phyloP scores from a whole-genome alignment of 1,140 invertebrate genomes.

The Drosophila takahashii region DNA sequence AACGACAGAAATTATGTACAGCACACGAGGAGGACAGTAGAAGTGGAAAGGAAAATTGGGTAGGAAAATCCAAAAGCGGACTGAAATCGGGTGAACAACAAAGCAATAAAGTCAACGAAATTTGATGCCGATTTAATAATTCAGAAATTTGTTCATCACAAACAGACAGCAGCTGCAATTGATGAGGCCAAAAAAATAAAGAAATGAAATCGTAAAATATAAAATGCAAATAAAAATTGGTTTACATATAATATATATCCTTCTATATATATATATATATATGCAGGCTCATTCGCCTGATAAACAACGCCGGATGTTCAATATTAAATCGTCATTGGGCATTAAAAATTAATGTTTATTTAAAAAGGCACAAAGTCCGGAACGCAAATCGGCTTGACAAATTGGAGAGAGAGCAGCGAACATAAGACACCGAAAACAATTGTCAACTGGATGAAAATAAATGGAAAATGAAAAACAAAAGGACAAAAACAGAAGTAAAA shows the following conservation, averaged over 20 bases:
- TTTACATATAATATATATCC: slow-evolving; percentile 36
- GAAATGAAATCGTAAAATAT: slow-evolving; percentile 42
- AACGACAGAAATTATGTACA: slow-evolving; percentile 48
- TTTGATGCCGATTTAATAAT: slow-evolving; percentile 69
- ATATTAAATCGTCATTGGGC: slow-evolving; percentile 54
- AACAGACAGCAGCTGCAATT: slow-evolving; percentile 70
- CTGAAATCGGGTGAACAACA: slow-evolving; percentile 34
- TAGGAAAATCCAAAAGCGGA: background rate
- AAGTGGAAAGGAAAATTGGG: background rate
- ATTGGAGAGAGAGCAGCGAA: slow-evolving; percentile 1
- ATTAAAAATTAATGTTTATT: slow-evolving; percentile 75
- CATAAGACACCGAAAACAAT: slow-evolving; percentile 24
- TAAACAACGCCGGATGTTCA: slow-evolving; percentile 55
- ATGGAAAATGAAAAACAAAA: slow-evolving; percentile 33
- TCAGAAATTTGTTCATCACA: slow-evolving; percentile 63
- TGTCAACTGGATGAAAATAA: slow-evolving; percentile 59
- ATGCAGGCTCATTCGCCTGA: slow-evolving; percentile 11
- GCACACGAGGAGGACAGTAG: slow-evolving; percentile 1
- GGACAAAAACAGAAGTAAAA: slow-evolving; percentile 23
- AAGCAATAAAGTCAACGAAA: slow-evolving; percentile 53
- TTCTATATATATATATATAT: slow-evolving; percentile 10
- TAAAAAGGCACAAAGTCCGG: slow-evolving; percentile 60
- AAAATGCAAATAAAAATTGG: slow-evolving; percentile 42
- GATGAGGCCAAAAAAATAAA: slow-evolving; percentile 50
- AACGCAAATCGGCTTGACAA: slow-evolving; percentile 58